A percentile compares a stretch with the other conserved stretches of the same genome.
Evolutionary conservation across 2,797 vertebrate species (phyloP).

Genomic region (Oreonectes daqikongensis): DNA sequence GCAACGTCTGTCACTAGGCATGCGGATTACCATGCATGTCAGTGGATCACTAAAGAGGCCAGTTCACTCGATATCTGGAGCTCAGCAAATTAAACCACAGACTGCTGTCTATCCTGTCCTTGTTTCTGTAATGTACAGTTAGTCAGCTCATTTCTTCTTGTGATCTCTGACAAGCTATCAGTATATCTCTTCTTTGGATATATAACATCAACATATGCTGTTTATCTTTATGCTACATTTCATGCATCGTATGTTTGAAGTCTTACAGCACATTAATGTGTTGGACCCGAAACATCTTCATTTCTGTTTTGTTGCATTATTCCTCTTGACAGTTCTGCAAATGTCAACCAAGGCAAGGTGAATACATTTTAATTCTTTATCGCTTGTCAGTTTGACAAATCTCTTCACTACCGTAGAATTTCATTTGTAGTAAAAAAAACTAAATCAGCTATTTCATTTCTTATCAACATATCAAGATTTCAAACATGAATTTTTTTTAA

Average conservation of each 20-base stretch:
- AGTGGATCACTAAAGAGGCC: conserved; percentile 26
- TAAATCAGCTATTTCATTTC: not conserved
- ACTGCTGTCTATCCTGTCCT: not conserved
- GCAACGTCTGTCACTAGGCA: conserved; percentile 32
- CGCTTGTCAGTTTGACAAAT: not conserved
- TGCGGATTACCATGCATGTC: conserved; percentile 42
- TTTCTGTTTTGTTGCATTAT: not conserved
- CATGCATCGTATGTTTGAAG: conserved; percentile 5
- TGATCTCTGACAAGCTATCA: not conserved
- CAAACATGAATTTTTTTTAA: too few species aligned
- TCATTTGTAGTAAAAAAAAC: not conserved
- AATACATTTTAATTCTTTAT: too few species aligned
- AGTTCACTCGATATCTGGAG: conserved; percentile 17
- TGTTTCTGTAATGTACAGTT: not conserved
- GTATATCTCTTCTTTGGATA: too few species aligned
- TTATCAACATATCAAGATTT: not conserved
- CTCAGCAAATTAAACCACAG: conserved; percentile 15
- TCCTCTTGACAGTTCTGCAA: not conserved
- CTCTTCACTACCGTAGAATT: not conserved
- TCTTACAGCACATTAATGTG: not conserved
- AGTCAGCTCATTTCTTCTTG: not conserved
- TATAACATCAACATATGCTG: too few species aligned
- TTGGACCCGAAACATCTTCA: not conserved
- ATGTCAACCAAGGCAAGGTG: too few species aligned
- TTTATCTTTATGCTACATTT: not conserved